A percentile compares a stretch with the other conserved stretches of the same genome.
phyloP scores from a whole-genome alignment of 30 jellyfish, hydroid and myxozoan species.

The Sanderia malayensis region DNA sequence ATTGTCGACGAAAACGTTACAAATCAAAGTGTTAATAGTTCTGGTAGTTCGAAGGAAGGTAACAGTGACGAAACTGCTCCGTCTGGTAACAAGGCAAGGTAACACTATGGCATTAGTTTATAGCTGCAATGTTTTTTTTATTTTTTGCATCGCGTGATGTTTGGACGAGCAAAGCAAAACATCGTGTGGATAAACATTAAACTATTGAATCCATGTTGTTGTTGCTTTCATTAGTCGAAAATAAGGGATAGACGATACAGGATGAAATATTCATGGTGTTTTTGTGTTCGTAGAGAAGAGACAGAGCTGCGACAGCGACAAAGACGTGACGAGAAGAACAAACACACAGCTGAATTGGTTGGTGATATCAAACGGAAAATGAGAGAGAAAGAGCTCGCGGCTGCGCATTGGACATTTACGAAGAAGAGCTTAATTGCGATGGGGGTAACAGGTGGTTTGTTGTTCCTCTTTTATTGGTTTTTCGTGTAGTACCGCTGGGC shows the following conservation, averaged over 20 bases:
- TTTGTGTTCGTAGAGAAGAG: slow-evolving; percentile 44
- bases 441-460: slow-evolving; percentile 45
- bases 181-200: too few species aligned
- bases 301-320: slow-evolving; percentile 71
- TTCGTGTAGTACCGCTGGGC: too few species aligned
- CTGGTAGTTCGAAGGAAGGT: neutral
- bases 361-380: slow-evolving; percentile 62
- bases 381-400: slow-evolving; percentile 67
- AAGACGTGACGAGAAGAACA: slow-evolving; percentile 58
- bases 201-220: too few species aligned
- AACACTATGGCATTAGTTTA: too few species aligned
- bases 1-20: neutral
- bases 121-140: too few species aligned
- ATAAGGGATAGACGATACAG: too few species aligned
- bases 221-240: too few species aligned
- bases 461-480: slow-evolving; percentile 43
- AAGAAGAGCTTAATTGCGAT: slow-evolving; percentile 55
- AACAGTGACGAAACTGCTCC: neutral
- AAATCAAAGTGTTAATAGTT: neutral
- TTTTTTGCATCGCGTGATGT: too few species aligned
- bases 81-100: slow-evolving; percentile 83
- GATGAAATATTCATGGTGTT: neutral
- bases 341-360: slow-evolving; percentile 71
- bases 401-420: slow-evolving; percentile 39
- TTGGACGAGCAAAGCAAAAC: too few species aligned